These are phyloP conservation scores for Grapholita molesta DNA, from an alignment of 1,140 invertebrate genomes.

Conservation along the genomic window DNA sequence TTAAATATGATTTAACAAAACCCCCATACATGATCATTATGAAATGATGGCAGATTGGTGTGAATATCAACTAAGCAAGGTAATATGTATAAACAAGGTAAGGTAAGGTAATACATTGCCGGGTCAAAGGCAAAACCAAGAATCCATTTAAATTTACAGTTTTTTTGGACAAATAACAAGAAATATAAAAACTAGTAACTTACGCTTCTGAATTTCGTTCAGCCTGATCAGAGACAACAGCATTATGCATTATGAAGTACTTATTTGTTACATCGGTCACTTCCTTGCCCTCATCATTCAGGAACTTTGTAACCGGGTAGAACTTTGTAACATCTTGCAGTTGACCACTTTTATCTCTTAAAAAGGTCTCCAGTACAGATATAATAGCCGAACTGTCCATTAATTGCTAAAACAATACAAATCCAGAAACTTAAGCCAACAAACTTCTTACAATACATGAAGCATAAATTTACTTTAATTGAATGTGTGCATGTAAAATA, in stretches of 20 bases:
- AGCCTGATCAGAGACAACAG: slow-evolving; percentile 68
- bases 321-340: slow-evolving; percentile 87
- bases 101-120: too few relatives aligned
- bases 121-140: too few relatives aligned
- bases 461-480: neutral
- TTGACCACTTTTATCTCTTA: slow-evolving; percentile 81
- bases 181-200: slow-evolving; percentile 53
- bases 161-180: too few relatives aligned
- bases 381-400: slow-evolving; percentile 97
- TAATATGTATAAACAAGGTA: too few relatives aligned
- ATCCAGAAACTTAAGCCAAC: neutral
- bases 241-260: slow-evolving; percentile 95
- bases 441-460: slow-evolving; percentile 13
- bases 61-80: too few relatives aligned
- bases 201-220: slow-evolving; percentile 82
- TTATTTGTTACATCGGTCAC: slow-evolving; percentile 93
- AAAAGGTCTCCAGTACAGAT: slow-evolving; percentile 89
- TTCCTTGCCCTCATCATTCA: slow-evolving; percentile 83
- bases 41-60: too few relatives aligned
- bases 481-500: neutral
- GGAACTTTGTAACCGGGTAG: slow-evolving; percentile 87
- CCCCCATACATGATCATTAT: too few relatives aligned
- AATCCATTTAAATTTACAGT: too few relatives aligned
- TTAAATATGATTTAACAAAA: too few relatives aligned
- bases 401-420: slow-evolving; percentile 82